Conservation (phyloP, 53 echinoderm and acorn worm species). For the Echinarachnius parma region DNA sequence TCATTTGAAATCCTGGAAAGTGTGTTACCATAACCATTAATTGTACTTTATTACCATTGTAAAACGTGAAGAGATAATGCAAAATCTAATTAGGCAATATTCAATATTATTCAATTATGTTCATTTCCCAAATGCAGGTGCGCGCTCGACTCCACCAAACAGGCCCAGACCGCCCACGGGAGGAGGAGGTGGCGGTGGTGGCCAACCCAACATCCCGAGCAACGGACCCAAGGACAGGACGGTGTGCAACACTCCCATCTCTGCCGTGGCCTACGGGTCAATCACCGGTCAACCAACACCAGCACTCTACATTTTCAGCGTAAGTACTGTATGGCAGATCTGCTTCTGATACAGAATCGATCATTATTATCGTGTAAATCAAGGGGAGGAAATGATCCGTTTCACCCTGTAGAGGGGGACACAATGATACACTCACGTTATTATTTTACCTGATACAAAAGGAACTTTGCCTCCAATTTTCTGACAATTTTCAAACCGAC, state of each 20-base stretch:
- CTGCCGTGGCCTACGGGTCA: conserved; percentile 15
- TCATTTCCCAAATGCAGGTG: conserved; percentile 12
- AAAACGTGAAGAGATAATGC: no score
- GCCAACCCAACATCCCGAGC: neutral
- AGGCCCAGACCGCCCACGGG: conserved; percentile 4
- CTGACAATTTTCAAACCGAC: no score
- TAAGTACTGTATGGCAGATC: no score
- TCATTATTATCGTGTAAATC: no score
- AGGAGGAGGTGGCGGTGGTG: neutral
- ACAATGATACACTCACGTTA: no score
- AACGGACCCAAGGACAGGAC: conserved; percentile 24
- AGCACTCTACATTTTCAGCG: conserved; percentile 30
- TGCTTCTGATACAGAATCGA: no score
- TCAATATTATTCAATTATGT: neutral
- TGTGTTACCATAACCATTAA: neutral
- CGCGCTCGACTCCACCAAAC: conserved; percentile 3
- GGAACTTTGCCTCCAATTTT: no score
- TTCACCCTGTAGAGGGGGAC: no score
- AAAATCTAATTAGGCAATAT: neutral
- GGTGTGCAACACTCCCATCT: conserved; percentile 19
- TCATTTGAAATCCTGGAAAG: neutral
- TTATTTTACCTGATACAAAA: no score
- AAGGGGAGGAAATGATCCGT: no score
- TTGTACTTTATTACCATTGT: no score
- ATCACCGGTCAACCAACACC: conserved; percentile 1